Percentiles rank a stretch among this genome's conserved stretches.
phyloP scores from a whole-genome alignment of 1,140 invertebrate genomes.

The Drosophila elegans region DNA sequence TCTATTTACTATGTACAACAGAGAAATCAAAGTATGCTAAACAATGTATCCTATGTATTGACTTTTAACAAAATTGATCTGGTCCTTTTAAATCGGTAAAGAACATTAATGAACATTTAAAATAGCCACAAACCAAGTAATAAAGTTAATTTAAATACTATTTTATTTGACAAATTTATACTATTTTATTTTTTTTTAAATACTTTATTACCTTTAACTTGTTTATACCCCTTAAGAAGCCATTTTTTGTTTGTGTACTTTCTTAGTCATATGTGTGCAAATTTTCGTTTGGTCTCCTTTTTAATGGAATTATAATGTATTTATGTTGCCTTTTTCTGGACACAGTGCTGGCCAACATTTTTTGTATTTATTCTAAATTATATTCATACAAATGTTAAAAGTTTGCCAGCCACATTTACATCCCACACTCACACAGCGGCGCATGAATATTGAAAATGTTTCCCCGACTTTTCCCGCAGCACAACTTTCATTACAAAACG shows the following conservation, averaged over 20 bases:
- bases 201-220: too few species aligned
- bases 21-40: too few species aligned
- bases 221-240: too few species aligned
- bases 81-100: too few species aligned
- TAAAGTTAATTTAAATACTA: too few species aligned
- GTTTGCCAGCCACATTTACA: slow-evolving; percentile 71
- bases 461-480: slow-evolving; percentile 33
- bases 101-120: too few species aligned
- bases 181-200: too few species aligned
- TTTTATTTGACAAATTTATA: too few species aligned
- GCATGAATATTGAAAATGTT: slow-evolving; percentile 80
- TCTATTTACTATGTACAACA: not conserved
- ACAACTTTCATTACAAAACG: slow-evolving; percentile 77
- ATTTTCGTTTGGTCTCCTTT: slow-evolving; percentile 48
- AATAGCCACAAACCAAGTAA: too few species aligned
- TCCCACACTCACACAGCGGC: slow-evolving; percentile 41
- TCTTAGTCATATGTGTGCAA: slow-evolving; percentile 15
- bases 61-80: too few species aligned
- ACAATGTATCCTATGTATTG: too few species aligned
- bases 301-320: slow-evolving; percentile 83
- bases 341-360: slow-evolving; percentile 15
- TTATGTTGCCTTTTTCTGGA: slow-evolving; percentile 49
- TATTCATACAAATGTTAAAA: slow-evolving; percentile 83
- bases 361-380: slow-evolving; percentile 74
- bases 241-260: not conserved